Evolutionary conservation across 92 coral and sea anemone genomes (phyloP).

Genomic region (Phenganax marumi): DNA sequence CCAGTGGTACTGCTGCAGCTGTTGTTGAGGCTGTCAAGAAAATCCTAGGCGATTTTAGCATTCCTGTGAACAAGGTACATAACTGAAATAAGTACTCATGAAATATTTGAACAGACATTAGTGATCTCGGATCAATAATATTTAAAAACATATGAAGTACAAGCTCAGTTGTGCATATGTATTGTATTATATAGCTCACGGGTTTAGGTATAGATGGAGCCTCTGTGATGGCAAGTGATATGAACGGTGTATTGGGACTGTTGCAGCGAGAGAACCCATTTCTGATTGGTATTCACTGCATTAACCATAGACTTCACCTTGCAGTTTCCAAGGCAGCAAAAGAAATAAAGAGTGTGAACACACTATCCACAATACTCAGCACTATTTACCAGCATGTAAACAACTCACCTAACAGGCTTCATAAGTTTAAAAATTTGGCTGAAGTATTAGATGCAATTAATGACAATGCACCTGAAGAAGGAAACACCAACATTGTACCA

Average conservation of each 20-base stretch:
- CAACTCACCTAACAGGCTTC: conserved; percentile 21
- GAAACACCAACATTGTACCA: not conserved
- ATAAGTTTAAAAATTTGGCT: conserved; percentile 1
- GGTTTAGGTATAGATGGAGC: too few relatives aligned
- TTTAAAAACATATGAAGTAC: too few relatives aligned
- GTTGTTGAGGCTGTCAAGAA: not conserved
- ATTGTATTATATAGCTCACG: too few relatives aligned
- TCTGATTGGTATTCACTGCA: conserved; percentile 19
- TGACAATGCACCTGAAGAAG: not conserved
- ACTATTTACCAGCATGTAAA: not conserved
- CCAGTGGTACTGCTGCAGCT: not conserved
- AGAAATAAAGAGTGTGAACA: too few relatives aligned
- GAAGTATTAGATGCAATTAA: not conserved
- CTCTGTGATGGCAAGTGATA: not conserved
- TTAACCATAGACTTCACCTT: conserved; percentile 2
- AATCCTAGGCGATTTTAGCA: conserved; percentile 8
- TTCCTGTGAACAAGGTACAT: conserved; percentile 16
- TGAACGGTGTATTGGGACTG: not conserved
- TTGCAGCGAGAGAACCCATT: conserved; percentile 15
- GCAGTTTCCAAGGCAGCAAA: conserved; percentile 1
- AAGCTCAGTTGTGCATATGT: too few relatives aligned
- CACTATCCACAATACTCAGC: too few relatives aligned
- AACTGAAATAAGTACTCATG: not conserved
- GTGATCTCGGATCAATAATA: too few relatives aligned
- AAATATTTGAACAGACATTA: not conserved